A percentile compares a stretch with the other conserved stretches of the same genome.
phyloP scores from a whole-genome alignment of 2,113 vertebrate genomes.

The Aramus guarauna region DNA sequence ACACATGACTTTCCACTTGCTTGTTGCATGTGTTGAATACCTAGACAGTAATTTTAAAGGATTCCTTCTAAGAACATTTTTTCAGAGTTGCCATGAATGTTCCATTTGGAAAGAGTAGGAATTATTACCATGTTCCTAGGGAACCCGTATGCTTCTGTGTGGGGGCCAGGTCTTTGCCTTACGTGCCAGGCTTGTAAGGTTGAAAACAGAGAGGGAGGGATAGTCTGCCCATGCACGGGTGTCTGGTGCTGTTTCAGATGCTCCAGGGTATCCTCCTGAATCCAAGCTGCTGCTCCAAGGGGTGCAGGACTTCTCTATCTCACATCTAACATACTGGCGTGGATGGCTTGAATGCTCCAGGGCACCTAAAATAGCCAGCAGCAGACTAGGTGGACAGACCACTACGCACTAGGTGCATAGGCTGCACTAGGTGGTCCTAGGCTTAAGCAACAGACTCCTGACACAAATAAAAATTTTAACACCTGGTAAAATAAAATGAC shows the following conservation, averaged over 20 bases:
- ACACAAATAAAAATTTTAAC: neutral
- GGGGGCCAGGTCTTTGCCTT: neutral
- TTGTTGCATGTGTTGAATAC: neutral
- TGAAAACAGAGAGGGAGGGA: neutral
- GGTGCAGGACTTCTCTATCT: neutral
- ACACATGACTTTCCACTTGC: neutral
- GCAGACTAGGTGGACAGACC: neutral
- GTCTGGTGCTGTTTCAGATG: neutral
- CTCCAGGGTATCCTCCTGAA: neutral
- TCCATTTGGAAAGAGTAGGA: neutral
- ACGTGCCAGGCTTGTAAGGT: neutral
- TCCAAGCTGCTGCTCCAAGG: neutral
- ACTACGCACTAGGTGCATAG: neutral
- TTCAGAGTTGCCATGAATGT: neutral
- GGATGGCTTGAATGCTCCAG: neutral
- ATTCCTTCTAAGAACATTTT: neutral
- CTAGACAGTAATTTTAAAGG: neutral
- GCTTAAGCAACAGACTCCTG: neutral
- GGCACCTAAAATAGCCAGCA: neutral
- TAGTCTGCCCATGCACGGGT: rapidly evolving
- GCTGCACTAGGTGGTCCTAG: too few species aligned
- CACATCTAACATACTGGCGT: neutral
- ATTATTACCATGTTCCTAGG: neutral
- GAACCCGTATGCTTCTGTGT: neutral
- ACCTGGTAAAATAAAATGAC: neutral